Conservation (phyloP, 2,113 vertebrate species). For the Rissa tridactyla region DNA sequence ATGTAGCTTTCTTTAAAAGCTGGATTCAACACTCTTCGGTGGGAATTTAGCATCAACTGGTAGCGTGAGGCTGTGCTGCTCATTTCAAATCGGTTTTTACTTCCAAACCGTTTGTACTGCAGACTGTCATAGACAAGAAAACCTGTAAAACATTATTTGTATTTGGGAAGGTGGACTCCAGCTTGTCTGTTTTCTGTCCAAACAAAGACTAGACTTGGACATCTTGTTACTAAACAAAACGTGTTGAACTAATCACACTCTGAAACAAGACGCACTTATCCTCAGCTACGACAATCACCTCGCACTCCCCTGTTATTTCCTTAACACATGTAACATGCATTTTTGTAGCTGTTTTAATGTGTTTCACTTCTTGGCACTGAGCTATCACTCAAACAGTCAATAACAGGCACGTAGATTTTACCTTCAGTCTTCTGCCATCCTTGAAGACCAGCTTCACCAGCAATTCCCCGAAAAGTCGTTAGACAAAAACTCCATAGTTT, state of each 20-base stretch:
- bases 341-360: background rate
- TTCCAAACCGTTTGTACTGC: background rate
- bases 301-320: background rate
- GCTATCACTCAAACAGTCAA: background rate
- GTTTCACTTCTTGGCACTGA: background rate
- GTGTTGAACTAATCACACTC: background rate
- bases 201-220: background rate
- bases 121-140: background rate
- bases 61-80: background rate
- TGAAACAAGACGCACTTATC: background rate
- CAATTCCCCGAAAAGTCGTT: background rate
- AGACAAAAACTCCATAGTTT: background rate
- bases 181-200: background rate
- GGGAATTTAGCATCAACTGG: background rate
- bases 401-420: background rate
- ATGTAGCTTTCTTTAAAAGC: background rate
- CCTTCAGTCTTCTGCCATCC: background rate
- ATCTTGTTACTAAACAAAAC: background rate
- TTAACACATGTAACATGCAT: accelerated
- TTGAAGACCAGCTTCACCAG: background rate
- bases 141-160: background rate
- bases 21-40: background rate
- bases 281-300: background rate
- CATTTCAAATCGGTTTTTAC: accelerated
- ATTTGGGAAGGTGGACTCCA: background rate